Percentiles rank a stretch among this genome's conserved stretches.
These are phyloP conservation scores for Temnothorax rugatulus DNA, from an alignment of 2,888 invertebrate genomes.

Conservation along the genomic window DNA sequence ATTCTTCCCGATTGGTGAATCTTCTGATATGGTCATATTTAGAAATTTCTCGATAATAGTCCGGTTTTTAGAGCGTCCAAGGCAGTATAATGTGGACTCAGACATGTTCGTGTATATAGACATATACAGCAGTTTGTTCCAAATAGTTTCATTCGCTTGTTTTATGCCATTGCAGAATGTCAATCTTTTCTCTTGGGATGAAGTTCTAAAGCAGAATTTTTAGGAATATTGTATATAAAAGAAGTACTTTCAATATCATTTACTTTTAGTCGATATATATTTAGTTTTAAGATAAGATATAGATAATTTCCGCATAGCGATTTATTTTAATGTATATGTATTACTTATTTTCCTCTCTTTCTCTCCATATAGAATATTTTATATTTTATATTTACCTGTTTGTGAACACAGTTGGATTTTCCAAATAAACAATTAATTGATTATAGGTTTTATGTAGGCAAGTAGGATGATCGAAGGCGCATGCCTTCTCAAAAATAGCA, in stretches of 20 bases:
- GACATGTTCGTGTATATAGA: not conserved
- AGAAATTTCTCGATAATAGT: slow-evolving; percentile 83
- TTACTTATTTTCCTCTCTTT: not conserved
- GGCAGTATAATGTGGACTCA: slow-evolving; percentile 4
- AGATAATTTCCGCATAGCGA: not conserved
- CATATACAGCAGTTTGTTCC: slow-evolving; percentile 63
- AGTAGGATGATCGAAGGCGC: slow-evolving; percentile 57
- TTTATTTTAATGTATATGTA: not conserved
- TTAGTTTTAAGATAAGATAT: not conserved
- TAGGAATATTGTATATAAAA: not conserved
- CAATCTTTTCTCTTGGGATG: not conserved
- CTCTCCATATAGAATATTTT: not conserved
- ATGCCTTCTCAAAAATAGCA: slow-evolving; percentile 61
- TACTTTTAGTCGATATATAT: not conserved
- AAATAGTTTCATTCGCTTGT: slow-evolving; percentile 64
- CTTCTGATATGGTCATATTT: slow-evolving; percentile 45
- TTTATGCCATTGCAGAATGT: slow-evolving; percentile 87
- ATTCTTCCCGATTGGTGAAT: not conserved
- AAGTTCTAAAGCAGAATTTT: slow-evolving; percentile 42
- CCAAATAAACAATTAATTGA: slow-evolving; percentile 62
- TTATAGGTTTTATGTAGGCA: slow-evolving; percentile 63
- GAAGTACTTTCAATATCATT: not conserved
- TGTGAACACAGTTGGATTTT: slow-evolving; percentile 36
- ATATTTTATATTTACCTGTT: slow-evolving; percentile 37
- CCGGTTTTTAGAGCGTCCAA: slow-evolving; percentile 83